Evolutionary conservation across 2,888 invertebrate species (phyloP).

Genomic region (Coelopa pilipes): DNA sequence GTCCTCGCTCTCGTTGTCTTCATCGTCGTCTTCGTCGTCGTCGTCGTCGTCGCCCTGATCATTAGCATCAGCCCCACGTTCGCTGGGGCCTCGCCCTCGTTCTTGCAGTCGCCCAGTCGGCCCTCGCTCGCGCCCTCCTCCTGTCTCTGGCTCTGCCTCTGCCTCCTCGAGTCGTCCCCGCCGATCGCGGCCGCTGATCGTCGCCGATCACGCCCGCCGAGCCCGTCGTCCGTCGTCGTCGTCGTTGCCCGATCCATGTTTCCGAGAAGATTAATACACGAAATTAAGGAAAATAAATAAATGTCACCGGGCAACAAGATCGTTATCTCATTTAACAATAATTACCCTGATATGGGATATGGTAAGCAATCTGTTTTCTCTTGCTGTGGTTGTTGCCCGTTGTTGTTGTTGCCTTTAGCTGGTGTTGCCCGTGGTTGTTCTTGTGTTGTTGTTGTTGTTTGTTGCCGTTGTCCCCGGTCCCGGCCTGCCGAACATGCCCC

Average conservation of each 20-base stretch:
- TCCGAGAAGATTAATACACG: constrained; percentile 67
- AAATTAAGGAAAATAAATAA: constrained; percentile 68
- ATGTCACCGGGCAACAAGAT: constrained; percentile 67
- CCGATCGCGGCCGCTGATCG: constrained; percentile 11
- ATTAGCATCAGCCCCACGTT: no score
- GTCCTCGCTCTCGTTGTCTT: no score
- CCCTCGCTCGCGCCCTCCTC: neutral
- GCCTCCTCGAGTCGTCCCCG: constrained; percentile 2
- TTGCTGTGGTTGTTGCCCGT: no score
- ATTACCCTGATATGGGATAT: constrained; percentile 68
- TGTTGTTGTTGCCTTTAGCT: no score
- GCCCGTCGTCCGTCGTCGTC: neutral
- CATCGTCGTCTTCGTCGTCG: neutral
- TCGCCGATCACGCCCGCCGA: neutral
- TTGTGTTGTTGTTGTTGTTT: no score
- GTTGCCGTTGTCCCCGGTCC: no score
- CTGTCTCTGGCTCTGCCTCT: neutral
- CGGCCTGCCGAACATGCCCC: constrained; percentile 20
- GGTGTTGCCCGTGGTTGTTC: no score
- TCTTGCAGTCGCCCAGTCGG: neutral
- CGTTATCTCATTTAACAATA: constrained; percentile 68
- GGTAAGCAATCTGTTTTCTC: constrained; percentile 64
- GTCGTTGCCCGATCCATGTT: constrained; percentile 35
- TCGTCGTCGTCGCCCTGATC: neutral
- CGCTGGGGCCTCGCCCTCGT: neutral